Evolutionary conservation across 2,113 vertebrate species (phyloP).

Genomic region (Ranitomeya variabilis): DNA sequence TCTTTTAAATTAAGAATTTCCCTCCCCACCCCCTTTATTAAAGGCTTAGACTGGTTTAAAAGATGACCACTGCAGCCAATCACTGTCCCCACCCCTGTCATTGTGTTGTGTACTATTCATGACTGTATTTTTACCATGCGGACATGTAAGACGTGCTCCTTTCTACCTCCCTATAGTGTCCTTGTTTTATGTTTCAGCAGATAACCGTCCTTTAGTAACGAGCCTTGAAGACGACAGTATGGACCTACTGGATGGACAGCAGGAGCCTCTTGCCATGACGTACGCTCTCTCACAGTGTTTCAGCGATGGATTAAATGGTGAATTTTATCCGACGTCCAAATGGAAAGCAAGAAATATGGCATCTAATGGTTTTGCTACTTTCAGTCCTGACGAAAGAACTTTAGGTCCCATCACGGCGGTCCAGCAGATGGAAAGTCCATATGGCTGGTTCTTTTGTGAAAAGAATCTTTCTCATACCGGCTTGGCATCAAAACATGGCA

Average conservation of each 20-base stretch:
- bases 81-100: too few relatives aligned
- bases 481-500: conserved; percentile 54
- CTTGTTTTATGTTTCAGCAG: conserved; percentile 20
- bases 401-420: conserved; percentile 15
- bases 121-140: background rate
- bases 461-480: background rate
- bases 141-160: background rate
- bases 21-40: too few relatives aligned
- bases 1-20: too few relatives aligned
- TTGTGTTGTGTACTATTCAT: too few relatives aligned
- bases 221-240: background rate
- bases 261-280: conserved; percentile 14
- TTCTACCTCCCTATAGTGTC: background rate
- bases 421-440: conserved; percentile 11
- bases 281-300: conserved; percentile 36
- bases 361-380: conserved; percentile 9
- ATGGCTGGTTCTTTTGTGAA: conserved; percentile 40
- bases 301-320: conserved; percentile 18
- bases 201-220: background rate
- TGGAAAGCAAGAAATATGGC: conserved; percentile 37
- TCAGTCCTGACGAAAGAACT: background rate
- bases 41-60: too few relatives aligned
- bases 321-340: conserved; percentile 34
- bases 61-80: too few relatives aligned
- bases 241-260: background rate